Evolutionary conservation across 2,888 invertebrate species (phyloP), one percentile per base, ranked within the genome.

Genomic region (Amblyjoppa proteus): DNA sequence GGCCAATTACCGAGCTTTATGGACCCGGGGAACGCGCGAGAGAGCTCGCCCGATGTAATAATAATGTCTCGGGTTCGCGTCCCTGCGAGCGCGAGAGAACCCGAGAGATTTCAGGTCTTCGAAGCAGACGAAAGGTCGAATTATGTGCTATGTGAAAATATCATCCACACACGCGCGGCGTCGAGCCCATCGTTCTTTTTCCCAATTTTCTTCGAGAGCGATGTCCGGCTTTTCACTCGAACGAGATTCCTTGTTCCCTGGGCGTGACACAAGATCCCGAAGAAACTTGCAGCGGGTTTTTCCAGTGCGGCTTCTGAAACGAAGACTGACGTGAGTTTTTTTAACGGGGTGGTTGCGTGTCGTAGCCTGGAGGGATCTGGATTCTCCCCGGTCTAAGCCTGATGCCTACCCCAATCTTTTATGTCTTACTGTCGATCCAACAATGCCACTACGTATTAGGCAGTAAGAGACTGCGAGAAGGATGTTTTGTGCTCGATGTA

Each of bases 341-440:
- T 20, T 13, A 28, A 31, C 51, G 28, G 34, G 53, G 69, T 16
- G 31, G 34, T 13, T 31, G 58, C 45, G 69, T 45, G 58, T 49
- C 41, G 51, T 6, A 51, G 68, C 68, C 68, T 56, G 56, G 56
- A 56, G 70, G 78, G 61, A 79, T 79, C 78, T 51, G 34, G 75
- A 70, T 64, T 78, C 70, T 69, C 31, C 49, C 74, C 16, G 16
- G 20, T n/a, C 34, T 83, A 80, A 83, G 81, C 80, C 80, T 76
- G 5, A 16, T 86, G 87, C 89, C 90, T 90, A 90, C 87, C 89
- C 89, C 90, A 91, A 91, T 92, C 92, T 91, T 92, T 93, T 93
- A 91, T 92, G 90, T 90, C 89, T 90, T 81, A 81, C 71, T 64
- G 70, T 78, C 74, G 85, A 70, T 71, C 81, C 88, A 89, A 93